These are phyloP conservation scores for Ophonus ardosiacus DNA, from an alignment of 2,888 invertebrate species.

Conservation along the genomic window DNA sequence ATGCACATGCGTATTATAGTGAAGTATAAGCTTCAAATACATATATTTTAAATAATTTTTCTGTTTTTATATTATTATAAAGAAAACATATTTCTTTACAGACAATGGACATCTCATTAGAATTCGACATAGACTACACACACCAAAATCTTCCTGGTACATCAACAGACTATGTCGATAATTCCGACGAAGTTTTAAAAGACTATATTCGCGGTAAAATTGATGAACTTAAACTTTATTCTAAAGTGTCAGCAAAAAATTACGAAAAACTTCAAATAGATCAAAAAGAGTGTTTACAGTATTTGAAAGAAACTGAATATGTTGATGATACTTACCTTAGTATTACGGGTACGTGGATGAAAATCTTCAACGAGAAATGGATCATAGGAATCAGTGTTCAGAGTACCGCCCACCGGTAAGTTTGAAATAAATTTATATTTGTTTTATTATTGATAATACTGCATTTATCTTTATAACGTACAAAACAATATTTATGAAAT, in stretches of 20 bases:
- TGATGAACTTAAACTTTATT: slow-evolving; percentile 29
- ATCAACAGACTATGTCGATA: not conserved
- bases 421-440: slow-evolving; percentile 27
- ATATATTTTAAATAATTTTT: not conserved
- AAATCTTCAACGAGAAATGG: slow-evolving; percentile 66
- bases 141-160: not conserved
- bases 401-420: slow-evolving; percentile 68
- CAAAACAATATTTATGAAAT: not conserved
- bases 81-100: not conserved
- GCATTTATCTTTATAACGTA: not conserved
- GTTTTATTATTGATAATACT: not conserved
- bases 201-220: slow-evolving; percentile 48
- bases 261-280: not conserved
- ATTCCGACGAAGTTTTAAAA: slow-evolving; percentile 36
- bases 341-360: slow-evolving; percentile 64
- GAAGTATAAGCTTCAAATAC: not conserved
- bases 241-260: slow-evolving; percentile 3
- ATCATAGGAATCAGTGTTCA: slow-evolving; percentile 69
- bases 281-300: slow-evolving; percentile 40
- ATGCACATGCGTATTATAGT: not conserved
- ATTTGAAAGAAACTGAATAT: slow-evolving; percentile 35
- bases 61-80: not conserved
- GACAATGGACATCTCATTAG: slow-evolving; percentile 30
- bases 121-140: slow-evolving; percentile 14
- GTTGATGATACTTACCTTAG: slow-evolving; percentile 19